Evolutionary conservation across 2,888 invertebrate species (phyloP).

Genomic region (Tipula vernalis): DNA sequence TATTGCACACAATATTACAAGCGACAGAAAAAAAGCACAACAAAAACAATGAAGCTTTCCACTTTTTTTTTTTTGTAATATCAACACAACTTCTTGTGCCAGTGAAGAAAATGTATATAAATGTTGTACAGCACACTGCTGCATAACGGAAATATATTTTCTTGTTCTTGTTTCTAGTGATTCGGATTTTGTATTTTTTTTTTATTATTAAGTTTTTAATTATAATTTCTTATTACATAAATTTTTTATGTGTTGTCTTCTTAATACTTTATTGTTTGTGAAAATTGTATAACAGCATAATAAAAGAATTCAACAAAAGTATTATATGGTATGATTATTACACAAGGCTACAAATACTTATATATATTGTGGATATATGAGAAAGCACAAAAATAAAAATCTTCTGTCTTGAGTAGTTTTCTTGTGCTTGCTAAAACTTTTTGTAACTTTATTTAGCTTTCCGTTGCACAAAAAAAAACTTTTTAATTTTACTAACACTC

Average conservation of each 20-base stretch:
- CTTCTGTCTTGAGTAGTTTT: neutral
- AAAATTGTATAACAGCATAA: constrained; percentile 4
- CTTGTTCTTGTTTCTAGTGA: neutral
- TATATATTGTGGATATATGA: neutral
- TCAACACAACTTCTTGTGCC: neutral
- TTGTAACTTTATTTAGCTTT: neutral
- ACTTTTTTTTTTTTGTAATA: neutral
- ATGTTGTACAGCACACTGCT: neutral
- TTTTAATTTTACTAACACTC: neutral
- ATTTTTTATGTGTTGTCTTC: neutral
- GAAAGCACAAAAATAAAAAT: neutral
- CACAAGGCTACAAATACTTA: neutral
- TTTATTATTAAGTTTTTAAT: neutral
- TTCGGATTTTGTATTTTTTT: neutral
- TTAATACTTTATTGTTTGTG: constrained; percentile 4
- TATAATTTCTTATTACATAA: neutral
- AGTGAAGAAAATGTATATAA: neutral
- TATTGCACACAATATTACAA: neutral
- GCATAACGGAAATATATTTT: neutral
- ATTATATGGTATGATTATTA: neutral
- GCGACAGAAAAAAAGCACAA: neutral
- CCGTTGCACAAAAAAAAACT: neutral
- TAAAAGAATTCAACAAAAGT: neutral
- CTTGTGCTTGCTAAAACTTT: neutral
- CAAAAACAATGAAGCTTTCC: neutral